These are phyloP conservation scores for Gari tellinella DNA, from an alignment of 2,888 invertebrate species.

Conservation along the genomic window DNA sequence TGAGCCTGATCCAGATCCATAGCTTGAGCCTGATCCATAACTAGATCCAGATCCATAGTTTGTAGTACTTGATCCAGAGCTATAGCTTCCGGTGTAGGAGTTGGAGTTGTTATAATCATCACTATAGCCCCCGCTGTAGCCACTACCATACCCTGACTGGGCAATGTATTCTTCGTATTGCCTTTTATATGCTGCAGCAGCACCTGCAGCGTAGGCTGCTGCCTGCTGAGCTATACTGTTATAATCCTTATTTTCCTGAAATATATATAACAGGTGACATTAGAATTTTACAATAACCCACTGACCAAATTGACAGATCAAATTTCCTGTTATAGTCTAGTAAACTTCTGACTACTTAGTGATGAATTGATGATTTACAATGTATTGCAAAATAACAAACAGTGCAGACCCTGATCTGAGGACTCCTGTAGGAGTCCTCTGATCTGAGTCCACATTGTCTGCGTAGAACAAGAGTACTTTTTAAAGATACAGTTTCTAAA, in stretches of 20 bases:
- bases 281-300: no score
- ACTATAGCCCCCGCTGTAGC: conserved; percentile 27
- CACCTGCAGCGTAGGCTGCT: conserved; percentile 57
- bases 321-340: no score
- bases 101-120: conserved; percentile 16
- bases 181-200: conserved; percentile 50
- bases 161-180: conserved; percentile 53
- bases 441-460: no score
- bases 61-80: conserved; percentile 16
- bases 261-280: background rate
- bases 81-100: conserved; percentile 6
- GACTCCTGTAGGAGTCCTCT: no score
- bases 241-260: conserved; percentile 27
- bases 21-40: conserved; percentile 14
- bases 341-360: no score
- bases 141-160: conserved; percentile 23
- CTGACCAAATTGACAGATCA: no score
- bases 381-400: no score
- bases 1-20: conserved; percentile 29
- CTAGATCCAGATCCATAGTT: conserved; percentile 13
- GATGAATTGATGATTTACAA: no score
- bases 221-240: conserved; percentile 53
- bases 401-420: no score
- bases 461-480: no score
- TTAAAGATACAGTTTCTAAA: no score